Percentiles rank a stretch among this genome's conserved stretches.
phyloP scores from a whole-genome alignment of 2,888 invertebrate genomes.

The Ommatoiulus sabulosus region DNA sequence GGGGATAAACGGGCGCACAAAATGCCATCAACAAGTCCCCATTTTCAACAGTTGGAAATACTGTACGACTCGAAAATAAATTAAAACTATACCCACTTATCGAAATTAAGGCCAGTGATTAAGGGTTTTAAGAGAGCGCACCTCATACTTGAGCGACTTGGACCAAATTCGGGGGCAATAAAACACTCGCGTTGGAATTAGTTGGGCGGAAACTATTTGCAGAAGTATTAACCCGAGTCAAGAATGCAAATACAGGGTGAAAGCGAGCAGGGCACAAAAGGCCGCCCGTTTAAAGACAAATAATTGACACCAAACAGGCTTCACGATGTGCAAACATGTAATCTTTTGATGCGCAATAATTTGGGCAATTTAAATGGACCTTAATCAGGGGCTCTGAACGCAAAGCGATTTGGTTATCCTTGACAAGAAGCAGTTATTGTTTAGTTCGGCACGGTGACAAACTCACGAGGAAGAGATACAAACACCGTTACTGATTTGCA shows the following conservation, averaged over 20 bases:
- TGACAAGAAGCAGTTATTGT: too few species aligned
- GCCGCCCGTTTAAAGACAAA: background rate
- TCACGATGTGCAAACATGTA: background rate
- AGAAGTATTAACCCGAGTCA: background rate
- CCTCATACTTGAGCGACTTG: background rate
- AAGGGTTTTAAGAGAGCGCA: background rate
- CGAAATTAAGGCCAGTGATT: background rate
- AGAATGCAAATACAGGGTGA: background rate
- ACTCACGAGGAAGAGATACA: too few species aligned
- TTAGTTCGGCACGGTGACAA: too few species aligned
- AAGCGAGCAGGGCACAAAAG: background rate
- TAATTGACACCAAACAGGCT: background rate
- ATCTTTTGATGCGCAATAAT: background rate
- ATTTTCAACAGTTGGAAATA: constrained; percentile 5
- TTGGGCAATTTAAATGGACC: too few species aligned
- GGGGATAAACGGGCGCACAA: background rate
- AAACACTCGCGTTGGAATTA: background rate
- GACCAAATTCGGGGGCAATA: background rate
- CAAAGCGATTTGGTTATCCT: too few species aligned
- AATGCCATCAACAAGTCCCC: background rate
- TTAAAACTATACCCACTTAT: background rate
- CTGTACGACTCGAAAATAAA: background rate
- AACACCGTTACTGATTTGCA: too few species aligned
- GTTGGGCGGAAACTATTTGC: background rate
- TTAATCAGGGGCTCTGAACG: too few species aligned